phyloP scores from a whole-genome alignment of 2,113 vertebrate genomes.

The Microcebus murinus region DNA sequence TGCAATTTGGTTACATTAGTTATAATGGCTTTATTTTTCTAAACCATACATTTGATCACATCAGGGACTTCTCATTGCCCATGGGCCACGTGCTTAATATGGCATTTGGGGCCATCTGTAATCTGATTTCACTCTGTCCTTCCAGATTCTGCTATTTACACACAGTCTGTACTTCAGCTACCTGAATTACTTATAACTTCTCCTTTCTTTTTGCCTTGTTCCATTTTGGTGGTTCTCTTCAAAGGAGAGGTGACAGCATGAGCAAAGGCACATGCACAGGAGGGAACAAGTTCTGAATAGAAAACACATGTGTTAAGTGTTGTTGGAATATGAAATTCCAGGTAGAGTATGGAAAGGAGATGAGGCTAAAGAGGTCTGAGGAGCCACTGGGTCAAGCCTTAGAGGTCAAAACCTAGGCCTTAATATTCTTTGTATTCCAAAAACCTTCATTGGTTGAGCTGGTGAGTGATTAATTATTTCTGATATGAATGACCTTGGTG shows the following conservation, averaged over 20 bases:
- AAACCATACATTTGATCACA: background rate
- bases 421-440: background rate
- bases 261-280: background rate
- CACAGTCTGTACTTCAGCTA: background rate
- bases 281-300: background rate
- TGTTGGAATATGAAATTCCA: background rate
- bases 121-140: background rate
- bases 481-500: conserved; percentile 2
- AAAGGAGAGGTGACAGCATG: background rate
- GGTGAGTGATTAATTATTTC: background rate
- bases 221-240: background rate
- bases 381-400: background rate
- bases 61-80: background rate
- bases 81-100: background rate
- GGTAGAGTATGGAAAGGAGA: background rate
- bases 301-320: background rate
- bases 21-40: background rate
- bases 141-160: background rate
- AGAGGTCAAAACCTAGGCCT: background rate
- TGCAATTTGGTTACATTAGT: conserved; percentile 1
- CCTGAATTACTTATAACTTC: background rate
- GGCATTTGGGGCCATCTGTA: background rate
- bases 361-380: background rate
- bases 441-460: background rate
- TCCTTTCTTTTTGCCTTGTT: conserved; percentile 21